Conservation (phyloP, 2,113 vertebrate genomes). For the Gobiocypris rarus region DNA sequence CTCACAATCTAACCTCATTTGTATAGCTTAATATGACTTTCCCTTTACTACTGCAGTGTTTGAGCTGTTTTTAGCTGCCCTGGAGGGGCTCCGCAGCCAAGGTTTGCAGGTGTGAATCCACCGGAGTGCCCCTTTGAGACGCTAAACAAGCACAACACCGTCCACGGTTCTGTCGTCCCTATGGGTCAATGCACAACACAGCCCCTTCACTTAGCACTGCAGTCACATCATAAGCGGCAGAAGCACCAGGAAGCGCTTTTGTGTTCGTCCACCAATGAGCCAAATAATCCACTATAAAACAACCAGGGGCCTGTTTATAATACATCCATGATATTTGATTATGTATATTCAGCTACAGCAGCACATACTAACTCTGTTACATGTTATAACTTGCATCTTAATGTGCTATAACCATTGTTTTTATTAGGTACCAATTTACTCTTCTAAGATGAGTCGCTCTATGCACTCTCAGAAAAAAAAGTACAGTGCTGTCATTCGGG, state of each 20-base stretch:
- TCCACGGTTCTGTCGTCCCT: constrained; percentile 16
- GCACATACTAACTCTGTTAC: too few species aligned
- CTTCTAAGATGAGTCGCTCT: background rate
- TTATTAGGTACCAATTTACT: background rate
- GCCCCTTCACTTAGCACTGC: constrained; percentile 36
- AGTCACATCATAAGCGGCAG: background rate
- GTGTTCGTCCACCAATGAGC: background rate
- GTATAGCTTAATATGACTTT: constrained; percentile 40
- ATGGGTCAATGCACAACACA: constrained; percentile 35
- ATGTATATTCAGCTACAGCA: background rate
- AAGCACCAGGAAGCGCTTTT: background rate
- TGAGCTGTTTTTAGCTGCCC: constrained; percentile 41
- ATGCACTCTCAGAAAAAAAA: too few species aligned
- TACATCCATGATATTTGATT: background rate
- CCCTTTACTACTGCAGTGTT: constrained; percentile 12
- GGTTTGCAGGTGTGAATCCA: constrained; percentile 41
- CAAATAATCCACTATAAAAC: background rate
- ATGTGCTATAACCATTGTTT: background rate
- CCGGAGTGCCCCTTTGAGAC: constrained; percentile 39
- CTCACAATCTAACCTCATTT: constrained; percentile 45
- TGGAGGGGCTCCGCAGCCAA: constrained; percentile 16
- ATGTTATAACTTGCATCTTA: too few species aligned
- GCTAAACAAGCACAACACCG: constrained; percentile 37
- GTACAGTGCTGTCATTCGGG: too few species aligned
- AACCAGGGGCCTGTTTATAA: background rate